These are phyloP conservation scores for Eupithecia abbreviata DNA, from an alignment of 2,888 invertebrate species.

Conservation along the genomic window DNA sequence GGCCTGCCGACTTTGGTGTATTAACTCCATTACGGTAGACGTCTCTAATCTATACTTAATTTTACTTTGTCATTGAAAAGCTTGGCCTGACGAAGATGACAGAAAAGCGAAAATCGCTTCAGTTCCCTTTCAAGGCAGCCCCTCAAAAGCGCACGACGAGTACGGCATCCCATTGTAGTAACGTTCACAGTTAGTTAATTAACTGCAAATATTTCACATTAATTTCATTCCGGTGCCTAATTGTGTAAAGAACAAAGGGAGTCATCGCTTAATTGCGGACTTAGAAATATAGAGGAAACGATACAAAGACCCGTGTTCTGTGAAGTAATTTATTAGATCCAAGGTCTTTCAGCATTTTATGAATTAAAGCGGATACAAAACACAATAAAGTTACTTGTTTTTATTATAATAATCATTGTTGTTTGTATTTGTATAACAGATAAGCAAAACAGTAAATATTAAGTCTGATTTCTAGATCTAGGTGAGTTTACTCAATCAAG, in stretches of 20 bases:
- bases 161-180: conserved; percentile 39
- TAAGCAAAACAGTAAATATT: not conserved
- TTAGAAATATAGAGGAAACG: conserved; percentile 1
- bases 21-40: too few species aligned
- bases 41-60: too few species aligned
- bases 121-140: not conserved
- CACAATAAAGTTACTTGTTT: not conserved
- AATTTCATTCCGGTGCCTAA: conserved; percentile 32
- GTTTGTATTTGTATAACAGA: not conserved
- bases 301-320: not conserved
- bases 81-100: too few species aligned
- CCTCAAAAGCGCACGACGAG: not conserved
- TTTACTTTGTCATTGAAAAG: too few species aligned
- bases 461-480: not conserved
- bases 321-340: not conserved
- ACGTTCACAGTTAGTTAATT: conserved; percentile 35
- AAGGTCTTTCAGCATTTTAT: not conserved
- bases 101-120: not conserved
- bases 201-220: conserved; percentile 42
- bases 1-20: too few species aligned
- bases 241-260: conserved; percentile 31
- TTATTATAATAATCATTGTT: not conserved
- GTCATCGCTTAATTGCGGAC: conserved; percentile 14
- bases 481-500: not conserved
- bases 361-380: not conserved